Base-by-base conservation (phyloP, 2,888 invertebrate genomes). In the Dolichopus griseipennis region DNA sequence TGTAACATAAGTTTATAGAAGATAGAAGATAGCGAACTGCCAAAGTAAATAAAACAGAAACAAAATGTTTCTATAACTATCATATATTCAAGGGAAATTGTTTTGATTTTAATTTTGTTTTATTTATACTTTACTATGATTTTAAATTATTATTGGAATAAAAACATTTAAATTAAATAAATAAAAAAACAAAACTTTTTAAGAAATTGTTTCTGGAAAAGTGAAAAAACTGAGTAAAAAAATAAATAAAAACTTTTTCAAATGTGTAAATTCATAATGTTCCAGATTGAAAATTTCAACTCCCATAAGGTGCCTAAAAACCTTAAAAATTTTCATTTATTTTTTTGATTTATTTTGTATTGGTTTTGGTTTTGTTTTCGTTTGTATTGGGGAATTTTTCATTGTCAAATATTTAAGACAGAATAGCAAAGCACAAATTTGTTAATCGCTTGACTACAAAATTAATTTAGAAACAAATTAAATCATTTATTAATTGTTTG, bases 211-310 rank as follows among this genome's bases (percentile, higher is more conserved):
- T 27, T 27, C 5, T 27, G 2, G 3, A 27, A 27, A 4, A 5
- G 27, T 27, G 27, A 27, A 27, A 27, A 4, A 27, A 27, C 27
- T 4, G 27, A 27, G 27, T 27, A 27, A 27, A n/a, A n/a, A n/a
- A n/a, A n/a, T n/a, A n/a, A n/a, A 43, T 2, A 52, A 37, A 52
- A 52, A 52, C 52, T 52, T 52, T 52, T 18, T 52, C 18, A 18
- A 52, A 52, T 52, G 52, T 52, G 52, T 18, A 52, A 52, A 52
- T 52, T 52, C 52, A 52, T 52, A 52, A 52, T 52, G 52, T 63
- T 63, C 27, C 63, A 63, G 63, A 63, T 63, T 63, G 63, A 63
- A 63, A 63, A 63, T 63, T 63, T 63, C 27, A 63, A 27, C 27
- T 33, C 52, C 18, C 52, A 15, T 52, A 52, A 52, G 18, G 52